Conservation (phyloP, 2,113 vertebrate genomes). For the Bos javanicus region DNA sequence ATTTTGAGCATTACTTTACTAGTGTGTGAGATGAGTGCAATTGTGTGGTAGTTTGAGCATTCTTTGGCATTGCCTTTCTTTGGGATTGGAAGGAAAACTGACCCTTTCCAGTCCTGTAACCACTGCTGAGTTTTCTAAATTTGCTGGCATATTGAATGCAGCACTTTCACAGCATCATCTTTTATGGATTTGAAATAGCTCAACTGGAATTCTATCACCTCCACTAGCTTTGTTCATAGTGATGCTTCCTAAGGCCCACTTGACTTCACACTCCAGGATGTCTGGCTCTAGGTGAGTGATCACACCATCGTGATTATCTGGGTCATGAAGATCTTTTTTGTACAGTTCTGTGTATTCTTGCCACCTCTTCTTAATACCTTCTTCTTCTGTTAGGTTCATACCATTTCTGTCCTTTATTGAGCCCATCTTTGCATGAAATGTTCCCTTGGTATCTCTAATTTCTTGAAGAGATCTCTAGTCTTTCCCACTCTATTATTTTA, state of each 20-base stretch:
- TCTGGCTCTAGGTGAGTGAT: background rate
- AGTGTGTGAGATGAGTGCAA: background rate
- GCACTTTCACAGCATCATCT: too few species aligned
- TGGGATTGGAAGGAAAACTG: too few species aligned
- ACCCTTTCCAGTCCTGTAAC: background rate
- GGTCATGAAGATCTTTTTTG: background rate
- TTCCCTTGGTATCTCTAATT: background rate
- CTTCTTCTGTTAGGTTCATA: background rate
- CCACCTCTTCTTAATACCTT: background rate
- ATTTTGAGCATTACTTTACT: background rate
- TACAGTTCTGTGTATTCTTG: background rate
- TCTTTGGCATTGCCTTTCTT: too few species aligned
- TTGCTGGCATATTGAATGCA: too few species aligned
- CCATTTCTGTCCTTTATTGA: background rate
- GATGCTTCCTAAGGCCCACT: background rate
- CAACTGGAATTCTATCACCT: too few species aligned
- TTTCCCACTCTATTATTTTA: background rate
- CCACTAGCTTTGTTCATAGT: too few species aligned
- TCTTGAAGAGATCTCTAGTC: background rate
- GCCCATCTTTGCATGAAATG: background rate
- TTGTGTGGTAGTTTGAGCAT: too few species aligned
- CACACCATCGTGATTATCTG: background rate
- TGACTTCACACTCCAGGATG: background rate
- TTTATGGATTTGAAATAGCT: too few species aligned
- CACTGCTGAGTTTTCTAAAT: background rate